Base-by-base conservation (phyloP, 2,888 invertebrate species). In the Platerodrilus igneus region DNA sequence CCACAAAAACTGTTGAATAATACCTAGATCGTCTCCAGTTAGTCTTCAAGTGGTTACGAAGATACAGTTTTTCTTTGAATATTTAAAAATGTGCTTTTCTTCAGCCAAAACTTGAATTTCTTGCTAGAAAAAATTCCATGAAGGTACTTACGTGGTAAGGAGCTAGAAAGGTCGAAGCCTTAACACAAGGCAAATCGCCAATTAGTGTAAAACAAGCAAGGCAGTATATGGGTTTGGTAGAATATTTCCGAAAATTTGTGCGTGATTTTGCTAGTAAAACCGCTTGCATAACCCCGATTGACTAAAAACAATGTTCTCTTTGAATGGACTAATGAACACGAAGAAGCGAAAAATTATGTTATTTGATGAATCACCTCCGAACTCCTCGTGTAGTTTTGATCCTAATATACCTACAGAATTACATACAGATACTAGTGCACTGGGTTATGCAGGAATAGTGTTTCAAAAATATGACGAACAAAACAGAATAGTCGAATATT, bases 371-470 rank as follows among this genome's bases (percentile, higher is more conserved):
- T 56, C 2, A 41, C 45, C 2, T 35, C 41, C 4, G 15, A 37
- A 30, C 62, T 58, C 0, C 35, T 58, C 1, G 20, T 63, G 16
- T 1, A 31, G 58, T 7, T 62, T 52, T 25, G 50, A 57, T 20
- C 51, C 48, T 2, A 17, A 16, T 2, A 20, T 50, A 3, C 31
- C 40, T 4, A 54, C 42, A 2, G 53, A 59, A 29, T 33, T 58
- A 4, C 57, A 58, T 29, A 55, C 55, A 0, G 57, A 61, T 20
- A 58, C 57, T 1, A 49, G 56, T 29, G 50, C 47, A 23, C 2
- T 42, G 14, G n/a, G n/a, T n/a, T n/a, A n/a, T n/a, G n/a, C n/a
- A n/a, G n/a, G n/a, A n/a, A n/a, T n/a, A n/a, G n/a, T n/a, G n/a
- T n/a, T n/a, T n/a, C n/a, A n/a, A n/a, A n/a, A n/a, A n/a, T n/a